Evolutionary conservation across 2,888 invertebrate genomes (phyloP).

Genomic region (Teleiodes luculella): DNA sequence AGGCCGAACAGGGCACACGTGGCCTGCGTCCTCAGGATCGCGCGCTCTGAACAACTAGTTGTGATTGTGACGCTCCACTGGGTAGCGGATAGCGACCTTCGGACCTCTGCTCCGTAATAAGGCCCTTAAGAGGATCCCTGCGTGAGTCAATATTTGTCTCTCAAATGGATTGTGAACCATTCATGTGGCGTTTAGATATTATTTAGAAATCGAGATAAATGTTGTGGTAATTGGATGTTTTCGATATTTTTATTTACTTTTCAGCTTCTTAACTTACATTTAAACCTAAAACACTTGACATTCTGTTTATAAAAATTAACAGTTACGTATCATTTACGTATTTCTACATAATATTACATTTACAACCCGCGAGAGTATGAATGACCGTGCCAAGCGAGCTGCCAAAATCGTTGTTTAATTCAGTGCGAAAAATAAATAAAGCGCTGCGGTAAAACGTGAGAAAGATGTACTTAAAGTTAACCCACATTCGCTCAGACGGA

Average conservation of each 20-base stretch:
- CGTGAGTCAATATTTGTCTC: background rate
- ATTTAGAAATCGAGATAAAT: no score
- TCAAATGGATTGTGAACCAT: background rate
- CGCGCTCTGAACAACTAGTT: background rate
- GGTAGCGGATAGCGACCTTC: constrained; percentile 39
- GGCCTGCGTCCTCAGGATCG: constrained; percentile 39
- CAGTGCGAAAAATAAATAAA: background rate
- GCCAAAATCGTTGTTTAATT: constrained; percentile 6
- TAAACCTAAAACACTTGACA: no score
- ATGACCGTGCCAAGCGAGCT: background rate
- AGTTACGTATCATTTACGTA: no score
- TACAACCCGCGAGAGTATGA: no score
- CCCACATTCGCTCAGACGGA: background rate
- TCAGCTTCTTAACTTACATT: no score
- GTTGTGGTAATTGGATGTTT: no score
- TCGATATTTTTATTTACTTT: no score
- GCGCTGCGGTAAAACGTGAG: background rate
- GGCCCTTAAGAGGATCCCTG: background rate
- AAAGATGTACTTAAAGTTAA: background rate
- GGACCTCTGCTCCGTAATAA: constrained; percentile 25
- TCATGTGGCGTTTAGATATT: background rate
- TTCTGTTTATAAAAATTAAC: no score
- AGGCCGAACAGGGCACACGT: constrained; percentile 61
- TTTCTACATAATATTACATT: no score
- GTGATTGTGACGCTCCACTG: background rate